Evolutionary conservation across 2,113 vertebrate genomes (phyloP), one percentile per base, ranked within the genome.

Genomic region (Sisor rabdophorus): DNA sequence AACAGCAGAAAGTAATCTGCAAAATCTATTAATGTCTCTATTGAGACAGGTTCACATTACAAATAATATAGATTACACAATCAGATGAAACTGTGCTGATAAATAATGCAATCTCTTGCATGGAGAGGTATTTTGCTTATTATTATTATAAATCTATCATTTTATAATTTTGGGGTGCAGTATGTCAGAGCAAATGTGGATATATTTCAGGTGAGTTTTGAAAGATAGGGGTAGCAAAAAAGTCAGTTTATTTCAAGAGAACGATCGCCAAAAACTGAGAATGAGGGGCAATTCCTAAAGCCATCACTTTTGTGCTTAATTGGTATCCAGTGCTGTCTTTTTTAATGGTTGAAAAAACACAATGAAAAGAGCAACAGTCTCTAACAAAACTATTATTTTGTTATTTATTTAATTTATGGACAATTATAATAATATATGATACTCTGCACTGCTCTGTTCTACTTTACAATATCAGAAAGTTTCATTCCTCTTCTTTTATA

Each of bases 141-240:
- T 50, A 15, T 15, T 22, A 26, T 53, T 70, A 70, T 30, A 30
- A 77, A 73, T 22, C 86, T 89, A 87, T 83, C 87, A 88, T 82
- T 89, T 80, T 90, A 84, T 87, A 88, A 84, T 82, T 84, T 86
- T 87, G 90, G 80, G 82, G 90, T 91, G 90, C 89, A n/a, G n/a
- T n/a, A n/a, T n/a, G 81, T 91, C 94, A 98, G 96, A 98, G 92
- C 89, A 91, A 95, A 91, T 91, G 92, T 87, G 92, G 95, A 88
- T 94, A 92, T 94, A 93, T 99, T 94, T 89, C 92, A 93, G 95
- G 89, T 93, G 91, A 91, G 92, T 94, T 91, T 90, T 94, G 91
- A 94, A 93, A 93, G 92, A 93, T 85, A 87, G 89, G 84, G 90
- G 87, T 87, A 93, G 89, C 90, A n/a, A 88, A 89, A 87, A 87